phyloP scores from a whole-genome alignment of 2,113 vertebrate genomes.

The Neolamprologus brichardi region DNA sequence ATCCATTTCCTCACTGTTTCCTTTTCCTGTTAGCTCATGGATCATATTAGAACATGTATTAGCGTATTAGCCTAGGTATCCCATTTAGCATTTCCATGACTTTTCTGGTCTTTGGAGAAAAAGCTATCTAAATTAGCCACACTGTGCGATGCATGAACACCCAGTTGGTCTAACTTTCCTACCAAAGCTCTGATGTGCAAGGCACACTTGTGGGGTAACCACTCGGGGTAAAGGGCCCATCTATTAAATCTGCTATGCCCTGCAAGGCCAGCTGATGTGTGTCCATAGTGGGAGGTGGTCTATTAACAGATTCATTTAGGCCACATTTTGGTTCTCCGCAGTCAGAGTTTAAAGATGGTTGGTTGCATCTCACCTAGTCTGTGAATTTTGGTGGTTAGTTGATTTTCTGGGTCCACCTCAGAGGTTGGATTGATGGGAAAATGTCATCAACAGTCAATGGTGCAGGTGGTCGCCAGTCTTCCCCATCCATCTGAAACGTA shows the following conservation, averaged over 20 bases:
- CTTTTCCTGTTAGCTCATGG: neutral
- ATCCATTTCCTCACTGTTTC: neutral
- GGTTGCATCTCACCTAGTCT: neutral
- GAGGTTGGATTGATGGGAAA: neutral
- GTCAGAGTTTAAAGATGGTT: neutral
- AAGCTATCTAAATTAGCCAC: neutral
- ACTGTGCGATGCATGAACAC: neutral
- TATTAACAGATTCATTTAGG: neutral
- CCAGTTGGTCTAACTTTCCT: neutral
- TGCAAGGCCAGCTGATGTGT: neutral
- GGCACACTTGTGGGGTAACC: neutral
- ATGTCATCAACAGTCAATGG: neutral
- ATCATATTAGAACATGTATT: neutral
- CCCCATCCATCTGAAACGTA: neutral
- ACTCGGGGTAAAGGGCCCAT: neutral
- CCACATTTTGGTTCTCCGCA: neutral
- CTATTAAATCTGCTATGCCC: neutral
- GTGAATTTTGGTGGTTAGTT: neutral
- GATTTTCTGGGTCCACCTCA: fast-evolving
- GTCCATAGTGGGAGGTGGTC: neutral
- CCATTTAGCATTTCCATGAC: neutral
- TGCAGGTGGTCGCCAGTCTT: neutral
- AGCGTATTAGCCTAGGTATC: neutral
- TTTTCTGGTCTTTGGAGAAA: neutral
- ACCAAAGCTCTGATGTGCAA: neutral